Percentiles rank a stretch among this genome's conserved stretches.
These are phyloP conservation scores for Cheumatopsyche charites DNA, from an alignment of 1,140 invertebrate species.

Conservation along the genomic window DNA sequence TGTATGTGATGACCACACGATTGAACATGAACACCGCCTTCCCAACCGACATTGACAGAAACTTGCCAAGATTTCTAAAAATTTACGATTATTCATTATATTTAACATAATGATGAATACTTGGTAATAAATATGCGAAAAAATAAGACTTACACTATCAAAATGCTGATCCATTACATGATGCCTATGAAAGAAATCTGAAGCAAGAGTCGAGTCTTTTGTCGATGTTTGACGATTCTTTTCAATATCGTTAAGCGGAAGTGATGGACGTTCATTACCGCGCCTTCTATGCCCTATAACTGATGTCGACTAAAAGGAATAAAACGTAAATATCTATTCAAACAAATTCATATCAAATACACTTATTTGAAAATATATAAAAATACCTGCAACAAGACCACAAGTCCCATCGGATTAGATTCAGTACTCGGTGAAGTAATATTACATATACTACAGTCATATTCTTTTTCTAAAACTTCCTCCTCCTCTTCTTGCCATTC, in stretches of 20 bases:
- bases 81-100: slow-evolving; percentile 9
- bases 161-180: slow-evolving; percentile 76
- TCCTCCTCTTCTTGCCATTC: slow-evolving; percentile 71
- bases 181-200: slow-evolving; percentile 71
- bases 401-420: slow-evolving; percentile 87
- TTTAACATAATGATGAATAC: background rate
- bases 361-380: background rate
- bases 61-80: slow-evolving; percentile 78
- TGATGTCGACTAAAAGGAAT: slow-evolving; percentile 70
- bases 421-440: slow-evolving; percentile 84
- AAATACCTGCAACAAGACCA: slow-evolving; percentile 80
- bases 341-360: no score
- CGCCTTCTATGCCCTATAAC: slow-evolving; percentile 78
- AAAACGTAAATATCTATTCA: no score
- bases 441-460: slow-evolving; percentile 96
- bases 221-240: slow-evolving; percentile 68
- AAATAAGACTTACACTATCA: slow-evolving; percentile 64
- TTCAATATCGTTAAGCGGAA: slow-evolving; percentile 61
- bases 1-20: slow-evolving; percentile 96
- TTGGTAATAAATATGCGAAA: background rate
- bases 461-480: slow-evolving; percentile 72
- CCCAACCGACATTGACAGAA: slow-evolving; percentile 88
- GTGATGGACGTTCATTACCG: slow-evolving; percentile 48
- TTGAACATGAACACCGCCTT: slow-evolving; percentile 93
- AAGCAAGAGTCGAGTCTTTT: slow-evolving; percentile 65